Evolutionary conservation across 2,113 vertebrate genomes (phyloP).

Genomic region (Camarhynchus parvulus): DNA sequence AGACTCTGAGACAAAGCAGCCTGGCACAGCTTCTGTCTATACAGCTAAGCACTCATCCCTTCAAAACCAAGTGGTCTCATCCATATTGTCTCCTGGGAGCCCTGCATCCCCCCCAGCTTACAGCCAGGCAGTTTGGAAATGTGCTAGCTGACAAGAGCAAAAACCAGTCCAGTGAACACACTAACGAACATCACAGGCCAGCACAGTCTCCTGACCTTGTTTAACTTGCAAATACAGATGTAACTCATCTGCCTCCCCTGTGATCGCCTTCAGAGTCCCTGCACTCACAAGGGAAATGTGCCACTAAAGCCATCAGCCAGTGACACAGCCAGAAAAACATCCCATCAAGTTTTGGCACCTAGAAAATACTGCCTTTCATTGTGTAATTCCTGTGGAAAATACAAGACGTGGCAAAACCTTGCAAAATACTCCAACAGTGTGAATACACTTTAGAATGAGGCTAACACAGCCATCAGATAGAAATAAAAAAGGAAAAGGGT

Average conservation of each 20-base stretch:
- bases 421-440: background rate
- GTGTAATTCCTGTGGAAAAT: slow-evolving; percentile 9
- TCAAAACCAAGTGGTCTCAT: background rate
- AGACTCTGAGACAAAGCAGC: background rate
- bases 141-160: background rate
- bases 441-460: background rate
- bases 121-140: background rate
- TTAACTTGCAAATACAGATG: slow-evolving; percentile 21
- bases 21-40: background rate
- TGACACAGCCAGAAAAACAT: background rate
- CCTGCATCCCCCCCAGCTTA: background rate
- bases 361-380: background rate
- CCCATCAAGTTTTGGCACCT: background rate
- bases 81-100: background rate
- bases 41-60: background rate
- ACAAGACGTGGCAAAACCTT: background rate
- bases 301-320: background rate
- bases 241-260: background rate
- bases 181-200: background rate
- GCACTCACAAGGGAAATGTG: background rate
- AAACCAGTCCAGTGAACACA: background rate
- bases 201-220: background rate
- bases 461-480: background rate
- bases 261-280: background rate
- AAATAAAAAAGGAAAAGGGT: background rate